phyloP scores from a whole-genome alignment of 2,113 vertebrate genomes.

The Chauna torquata region DNA sequence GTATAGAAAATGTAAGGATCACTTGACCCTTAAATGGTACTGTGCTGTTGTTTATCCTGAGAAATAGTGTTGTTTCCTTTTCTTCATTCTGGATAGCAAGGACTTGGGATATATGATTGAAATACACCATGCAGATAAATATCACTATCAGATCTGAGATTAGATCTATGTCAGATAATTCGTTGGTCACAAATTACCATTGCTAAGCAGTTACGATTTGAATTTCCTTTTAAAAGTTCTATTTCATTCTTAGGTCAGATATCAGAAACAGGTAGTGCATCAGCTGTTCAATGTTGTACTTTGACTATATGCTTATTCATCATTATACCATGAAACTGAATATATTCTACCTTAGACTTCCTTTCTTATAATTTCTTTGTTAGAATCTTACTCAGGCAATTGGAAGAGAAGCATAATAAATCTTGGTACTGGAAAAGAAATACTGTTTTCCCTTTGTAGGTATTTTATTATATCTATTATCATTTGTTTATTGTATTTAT shows the following conservation, averaged over 20 bases:
- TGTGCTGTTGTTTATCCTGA: background rate
- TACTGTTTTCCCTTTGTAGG: background rate
- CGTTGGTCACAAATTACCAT: background rate
- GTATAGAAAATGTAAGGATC: background rate
- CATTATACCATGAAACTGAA: background rate
- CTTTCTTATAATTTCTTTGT: background rate
- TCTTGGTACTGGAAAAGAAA: background rate
- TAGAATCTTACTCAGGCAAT: background rate
- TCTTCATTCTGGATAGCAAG: background rate
- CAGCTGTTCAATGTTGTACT: background rate
- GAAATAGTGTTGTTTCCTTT: background rate
- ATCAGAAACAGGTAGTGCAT: background rate
- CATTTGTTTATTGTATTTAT: background rate
- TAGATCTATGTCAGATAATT: background rate
- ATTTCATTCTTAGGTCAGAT: background rate
- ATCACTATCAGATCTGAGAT: background rate
- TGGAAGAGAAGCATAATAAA: background rate
- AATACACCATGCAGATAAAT: background rate
- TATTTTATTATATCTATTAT: background rate
- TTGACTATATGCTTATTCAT: background rate
- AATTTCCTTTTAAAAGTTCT: background rate
- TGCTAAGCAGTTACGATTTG: background rate
- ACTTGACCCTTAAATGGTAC: background rate
- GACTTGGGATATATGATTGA: background rate
- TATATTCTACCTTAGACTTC: background rate